Evolutionary conservation across 1,140 invertebrate genomes (phyloP), one percentile per base, ranked within the genome.

Genomic region (Dreissena polymorpha): DNA sequence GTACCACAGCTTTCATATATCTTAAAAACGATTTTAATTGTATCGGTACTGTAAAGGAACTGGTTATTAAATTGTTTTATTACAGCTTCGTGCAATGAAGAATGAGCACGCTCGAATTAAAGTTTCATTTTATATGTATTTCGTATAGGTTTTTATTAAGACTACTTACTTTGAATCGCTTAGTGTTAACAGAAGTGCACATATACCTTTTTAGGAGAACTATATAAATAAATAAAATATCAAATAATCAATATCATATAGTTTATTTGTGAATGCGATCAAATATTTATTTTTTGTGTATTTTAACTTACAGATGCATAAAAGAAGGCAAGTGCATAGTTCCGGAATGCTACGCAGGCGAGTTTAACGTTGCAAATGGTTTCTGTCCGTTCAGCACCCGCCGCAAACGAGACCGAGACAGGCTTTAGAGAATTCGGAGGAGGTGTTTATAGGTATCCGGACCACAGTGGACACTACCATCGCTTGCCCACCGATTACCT

Each of bases 271-370:
- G 10, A 63, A 5, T 10, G 18, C 23, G 23, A 5, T n/a, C 23
- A 25, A n/a, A n/a, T 63, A 63, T 63, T 6, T 5, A 21, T 6
- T 21, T 68, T 16, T 68, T 14, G 23, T 16, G 39, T 68, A 71
- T 39, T 16, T 50, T 63, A 13, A 0, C 12, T 78, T 78, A 14
- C 27, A 78, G 76, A 16, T 78, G 76, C 27, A 78, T 78, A 51
- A 78, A 78, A 57, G 51, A 57, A 21, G 76, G 55, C 51, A 67
- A 67, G n/a, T 78, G 76, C 57, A 78, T 78, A 13, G 25, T 69
- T 8, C 76, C 76, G 18, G 50, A 29, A 2, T 78, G 76, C 39
- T 65, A 69, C 10, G n/a, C 76, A n/a, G 76, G 76, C 68, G 23
- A 55, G 14, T 78, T 78, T 21, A 60, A 29, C 27, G 68, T 78